These are phyloP conservation scores for Leptinotarsa texana DNA, from an alignment of 1,140 invertebrate species.

Conservation along the genomic window DNA sequence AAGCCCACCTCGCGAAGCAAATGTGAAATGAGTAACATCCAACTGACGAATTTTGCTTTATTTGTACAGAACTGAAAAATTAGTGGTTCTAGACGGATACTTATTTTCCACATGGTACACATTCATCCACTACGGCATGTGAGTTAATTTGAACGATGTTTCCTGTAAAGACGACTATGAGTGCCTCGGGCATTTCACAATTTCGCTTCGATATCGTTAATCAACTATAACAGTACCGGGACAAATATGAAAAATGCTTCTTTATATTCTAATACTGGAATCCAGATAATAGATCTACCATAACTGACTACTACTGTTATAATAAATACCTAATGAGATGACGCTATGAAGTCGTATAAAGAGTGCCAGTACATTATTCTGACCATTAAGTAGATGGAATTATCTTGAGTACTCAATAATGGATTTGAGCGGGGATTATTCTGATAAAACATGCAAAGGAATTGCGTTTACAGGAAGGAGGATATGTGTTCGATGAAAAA, in stretches of 20 bases:
- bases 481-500: no score
- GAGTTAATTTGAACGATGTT: background rate
- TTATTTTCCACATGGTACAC: background rate
- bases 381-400: background rate
- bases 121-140: background rate
- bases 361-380: slow-evolving; percentile 10
- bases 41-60: no score
- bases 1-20: no score
- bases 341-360: background rate
- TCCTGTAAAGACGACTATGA: slow-evolving; percentile 3
- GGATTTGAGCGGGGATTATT: background rate
- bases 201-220: slow-evolving; percentile 21
- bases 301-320: slow-evolving; percentile 20
- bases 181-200: background rate
- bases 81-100: background rate
- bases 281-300: slow-evolving; percentile 18
- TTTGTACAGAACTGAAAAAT: no score
- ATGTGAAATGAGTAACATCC: no score
- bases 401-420: background rate
- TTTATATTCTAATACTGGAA: slow-evolving; percentile 21
- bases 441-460: background rate
- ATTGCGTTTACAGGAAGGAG: no score
- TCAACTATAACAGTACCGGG: slow-evolving; percentile 17
- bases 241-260: slow-evolving; percentile 17
- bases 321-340: slow-evolving; percentile 14